A percentile compares a stretch with the other conserved stretches of the same genome.
phyloP scores from a whole-genome alignment of 2,797 vertebrate species.

The Argyrosomus regius region DNA sequence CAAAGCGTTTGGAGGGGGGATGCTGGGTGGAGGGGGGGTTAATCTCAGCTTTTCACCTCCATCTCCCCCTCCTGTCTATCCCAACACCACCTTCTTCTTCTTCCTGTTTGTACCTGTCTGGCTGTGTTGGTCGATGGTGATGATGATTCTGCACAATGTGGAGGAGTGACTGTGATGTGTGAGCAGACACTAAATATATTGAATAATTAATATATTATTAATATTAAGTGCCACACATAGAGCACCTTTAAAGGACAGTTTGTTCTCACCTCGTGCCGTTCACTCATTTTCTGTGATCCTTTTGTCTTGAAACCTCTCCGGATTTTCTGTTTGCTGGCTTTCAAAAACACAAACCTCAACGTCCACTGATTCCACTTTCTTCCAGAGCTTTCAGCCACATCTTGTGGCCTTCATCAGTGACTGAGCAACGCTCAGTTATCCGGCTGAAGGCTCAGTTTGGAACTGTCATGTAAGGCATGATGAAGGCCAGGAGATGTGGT shows the following conservation, averaged over 20 bases:
- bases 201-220: neutral
- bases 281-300: neutral
- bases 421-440: neutral
- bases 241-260: neutral
- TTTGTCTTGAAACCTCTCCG: neutral
- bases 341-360: neutral
- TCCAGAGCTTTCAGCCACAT: neutral
- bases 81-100: neutral
- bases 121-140: neutral
- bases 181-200: neutral
- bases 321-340: neutral
- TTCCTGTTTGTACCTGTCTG: neutral
- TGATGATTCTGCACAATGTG: neutral
- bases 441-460: neutral
- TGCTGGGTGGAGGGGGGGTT: conserved; percentile 48
- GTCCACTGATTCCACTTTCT: neutral
- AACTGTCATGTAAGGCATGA: neutral
- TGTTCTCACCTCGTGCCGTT: neutral
- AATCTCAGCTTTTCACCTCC: conserved; percentile 47
- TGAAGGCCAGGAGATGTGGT: neutral
- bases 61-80: conserved; percentile 15
- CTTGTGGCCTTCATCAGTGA: neutral
- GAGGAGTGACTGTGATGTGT: neutral
- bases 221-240: neutral
- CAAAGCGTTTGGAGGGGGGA: conserved; percentile 36